Evolutionary conservation across 35 echinoderm and acorn worm species (phyloP), one percentile per base, ranked within the genome.

Genomic region (Acanthaster planci): DNA sequence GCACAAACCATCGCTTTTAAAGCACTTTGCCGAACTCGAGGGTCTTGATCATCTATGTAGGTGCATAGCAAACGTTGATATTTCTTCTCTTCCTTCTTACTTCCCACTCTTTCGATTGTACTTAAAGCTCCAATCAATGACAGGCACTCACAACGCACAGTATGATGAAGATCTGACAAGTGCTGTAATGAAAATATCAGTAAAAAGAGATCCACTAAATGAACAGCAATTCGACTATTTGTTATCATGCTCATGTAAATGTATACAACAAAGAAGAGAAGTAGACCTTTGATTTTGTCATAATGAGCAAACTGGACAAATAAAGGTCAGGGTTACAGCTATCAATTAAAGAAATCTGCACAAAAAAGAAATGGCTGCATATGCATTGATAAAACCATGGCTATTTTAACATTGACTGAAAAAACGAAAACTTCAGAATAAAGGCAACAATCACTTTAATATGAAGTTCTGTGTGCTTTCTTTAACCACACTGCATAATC

Each of bases 31-130:
- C 95, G 90, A 50, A 97, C 95, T 55, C 95, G 60, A 83, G 95
- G 92, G 51, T 97, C 95, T 77, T 87, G 87, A 51, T 97, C 95
- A 52, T 55, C 84, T 10, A 88, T 91, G 47, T 88, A 97, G 39
- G 83, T 88, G 55, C 87, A 79, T 19, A 97, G 77, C 8, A 97
- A 55, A 52, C 93, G 84, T 40, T 93, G 89, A 8, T 86, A 44
- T 30, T 80, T 67, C 30, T 60, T 89, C 32, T 80, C 89, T 19
- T 89, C 39, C 59, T 81, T 27, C 39, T 79, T 78, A 37, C 85
- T 87, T 67, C 80, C 30, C 77, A 67, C 56, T 67, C 39, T 87
- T 15, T 95, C 93, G 17, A 81, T 35, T 34, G 60, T 92, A n/a
- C 91, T 92, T 30, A 97, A 67, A 36, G 84, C 80, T 53, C 91